Evolutionary conservation across 92 coral and sea anemone genomes (phyloP).

Genomic region (Porites lobata): DNA sequence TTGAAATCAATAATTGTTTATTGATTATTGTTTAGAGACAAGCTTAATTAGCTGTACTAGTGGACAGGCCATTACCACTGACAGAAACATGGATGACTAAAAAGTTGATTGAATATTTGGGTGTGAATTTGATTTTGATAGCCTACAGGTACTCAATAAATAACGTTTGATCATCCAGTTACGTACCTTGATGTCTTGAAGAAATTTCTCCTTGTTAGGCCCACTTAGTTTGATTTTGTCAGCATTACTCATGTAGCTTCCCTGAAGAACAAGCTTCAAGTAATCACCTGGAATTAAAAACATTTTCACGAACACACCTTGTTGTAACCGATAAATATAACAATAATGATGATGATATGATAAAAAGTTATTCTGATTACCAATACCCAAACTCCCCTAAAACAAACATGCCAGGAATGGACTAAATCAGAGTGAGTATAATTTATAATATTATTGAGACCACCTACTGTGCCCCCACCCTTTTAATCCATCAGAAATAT

Average conservation of each 20-base stretch:
- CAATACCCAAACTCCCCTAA: too few species aligned
- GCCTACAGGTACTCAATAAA: background rate
- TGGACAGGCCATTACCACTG: too few species aligned
- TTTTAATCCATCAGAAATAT: too few species aligned
- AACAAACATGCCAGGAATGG: too few species aligned
- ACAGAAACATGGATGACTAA: background rate
- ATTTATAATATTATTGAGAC: too few species aligned
- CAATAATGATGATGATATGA: background rate
- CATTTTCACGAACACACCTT: background rate
- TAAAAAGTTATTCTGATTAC: background rate
- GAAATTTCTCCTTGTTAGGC: conserved; percentile 14
- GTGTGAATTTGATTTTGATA: background rate
- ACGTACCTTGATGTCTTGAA: conserved; percentile 16
- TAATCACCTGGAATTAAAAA: conserved; percentile 17
- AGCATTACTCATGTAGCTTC: background rate
- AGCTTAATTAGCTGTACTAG: too few species aligned
- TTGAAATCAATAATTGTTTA: too few species aligned
- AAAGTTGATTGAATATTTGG: background rate
- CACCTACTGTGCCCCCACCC: too few species aligned
- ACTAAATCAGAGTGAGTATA: too few species aligned
- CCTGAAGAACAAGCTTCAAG: conserved; percentile 16
- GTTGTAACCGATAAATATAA: background rate
- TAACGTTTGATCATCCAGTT: background rate
- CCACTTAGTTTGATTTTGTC: conserved; percentile 3
- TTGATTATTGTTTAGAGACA: too few species aligned